Conservation (phyloP, 2,888 invertebrate genomes). For the Nomada ferruginata region DNA sequence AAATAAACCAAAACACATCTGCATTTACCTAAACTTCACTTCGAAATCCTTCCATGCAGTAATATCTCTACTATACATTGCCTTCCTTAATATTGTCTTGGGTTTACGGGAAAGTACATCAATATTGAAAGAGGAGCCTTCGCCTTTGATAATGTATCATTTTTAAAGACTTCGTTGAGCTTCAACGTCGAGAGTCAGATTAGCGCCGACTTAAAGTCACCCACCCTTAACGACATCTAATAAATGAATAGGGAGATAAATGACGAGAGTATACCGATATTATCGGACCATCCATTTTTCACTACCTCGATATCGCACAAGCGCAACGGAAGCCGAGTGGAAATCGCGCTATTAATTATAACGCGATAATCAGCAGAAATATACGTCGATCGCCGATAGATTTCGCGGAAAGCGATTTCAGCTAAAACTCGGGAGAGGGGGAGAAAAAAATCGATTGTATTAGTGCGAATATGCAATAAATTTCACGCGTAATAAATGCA, state of each 20-base stretch:
- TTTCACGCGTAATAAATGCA: neutral
- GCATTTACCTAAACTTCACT: no score
- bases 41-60: no score
- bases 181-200: slow-evolving; percentile 44
- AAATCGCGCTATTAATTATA: slow-evolving; percentile 67
- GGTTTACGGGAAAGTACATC: slow-evolving; percentile 22
- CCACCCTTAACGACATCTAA: slow-evolving; percentile 59
- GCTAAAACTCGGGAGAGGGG: slow-evolving; percentile 1
- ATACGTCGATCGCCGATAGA: slow-evolving; percentile 50
- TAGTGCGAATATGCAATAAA: slow-evolving; percentile 21
- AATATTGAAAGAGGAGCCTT: slow-evolving; percentile 54
- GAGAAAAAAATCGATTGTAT: slow-evolving; percentile 28
- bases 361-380: slow-evolving; percentile 64
- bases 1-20: no score
- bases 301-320: slow-evolving; percentile 60
- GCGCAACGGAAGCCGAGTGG: slow-evolving; percentile 27
- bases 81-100: neutral
- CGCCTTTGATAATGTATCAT: slow-evolving; percentile 34
- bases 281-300: slow-evolving; percentile 69
- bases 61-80: no score
- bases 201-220: slow-evolving; percentile 62
- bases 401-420: slow-evolving; percentile 36
- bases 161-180: slow-evolving; percentile 13
- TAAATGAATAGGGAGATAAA: slow-evolving; percentile 69
- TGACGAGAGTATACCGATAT: slow-evolving; percentile 66